Percentiles rank a stretch among this genome's conserved stretches.
phyloP scores from a whole-genome alignment of 92 coral and sea anemone genomes.

The Nematostella vectensis region DNA sequence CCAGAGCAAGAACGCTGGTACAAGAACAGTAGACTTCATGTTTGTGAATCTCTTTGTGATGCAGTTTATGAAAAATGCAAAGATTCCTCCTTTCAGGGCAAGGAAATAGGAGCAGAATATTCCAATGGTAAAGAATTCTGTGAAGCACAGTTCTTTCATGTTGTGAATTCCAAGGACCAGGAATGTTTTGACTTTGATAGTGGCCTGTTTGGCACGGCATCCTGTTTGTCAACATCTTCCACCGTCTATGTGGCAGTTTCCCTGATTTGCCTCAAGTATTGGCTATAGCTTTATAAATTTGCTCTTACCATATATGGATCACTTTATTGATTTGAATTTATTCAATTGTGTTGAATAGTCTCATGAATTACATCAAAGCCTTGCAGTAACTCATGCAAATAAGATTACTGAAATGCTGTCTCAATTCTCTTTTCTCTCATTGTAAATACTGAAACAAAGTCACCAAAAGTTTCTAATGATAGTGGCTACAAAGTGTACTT shows the following conservation, averaged over 20 bases:
- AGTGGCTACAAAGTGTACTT: no score
- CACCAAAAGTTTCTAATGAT: no score
- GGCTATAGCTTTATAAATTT: no score
- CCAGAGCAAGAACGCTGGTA: slow-evolving; percentile 81
- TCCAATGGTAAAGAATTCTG: slow-evolving; percentile 62
- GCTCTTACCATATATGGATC: no score
- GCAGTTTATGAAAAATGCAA: slow-evolving; percentile 59
- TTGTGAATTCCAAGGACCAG: slow-evolving; percentile 26
- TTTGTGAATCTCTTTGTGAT: slow-evolving; percentile 66
- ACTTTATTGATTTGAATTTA: no score
- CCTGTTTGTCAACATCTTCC: slow-evolving; percentile 2
- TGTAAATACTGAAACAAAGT: no score
- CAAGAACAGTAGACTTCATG: slow-evolving; percentile 31
- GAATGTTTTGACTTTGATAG: slow-evolving; percentile 68
- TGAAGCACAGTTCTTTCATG: slow-evolving; percentile 67
- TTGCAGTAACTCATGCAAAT: no score
- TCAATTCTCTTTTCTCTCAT: no score
- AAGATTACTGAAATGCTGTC: no score
- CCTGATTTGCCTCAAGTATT: not conserved
- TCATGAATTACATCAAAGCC: no score
- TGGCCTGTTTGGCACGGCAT: slow-evolving; percentile 35
- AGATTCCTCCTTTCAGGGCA: slow-evolving; percentile 56
- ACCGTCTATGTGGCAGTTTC: not conserved
- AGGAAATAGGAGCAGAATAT: slow-evolving; percentile 45
- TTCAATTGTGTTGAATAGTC: no score